Evolutionary conservation across 2,797 vertebrate species (phyloP), one percentile per base, ranked within the genome.

Genomic region (Trachops cirrhosus): DNA sequence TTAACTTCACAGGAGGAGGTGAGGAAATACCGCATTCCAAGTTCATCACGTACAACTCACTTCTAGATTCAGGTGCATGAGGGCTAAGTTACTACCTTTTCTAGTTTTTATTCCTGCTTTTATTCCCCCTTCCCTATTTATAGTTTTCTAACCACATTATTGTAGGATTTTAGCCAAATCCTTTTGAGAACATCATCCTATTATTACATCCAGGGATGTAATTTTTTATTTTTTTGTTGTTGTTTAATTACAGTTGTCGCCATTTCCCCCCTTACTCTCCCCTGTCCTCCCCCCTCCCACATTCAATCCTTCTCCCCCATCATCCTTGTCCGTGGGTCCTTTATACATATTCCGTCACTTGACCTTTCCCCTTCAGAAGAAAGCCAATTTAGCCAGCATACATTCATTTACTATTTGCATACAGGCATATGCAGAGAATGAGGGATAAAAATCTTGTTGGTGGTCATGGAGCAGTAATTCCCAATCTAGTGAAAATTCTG

Each of bases 151-250:
- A 37, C 29, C 39, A 87, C 32, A 54, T 90, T 78, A 26, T 70
- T 70, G 26, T 67, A 83, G 90, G 48, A 68, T 86, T 92, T 93
- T 90, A 87, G 84, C 94, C 92, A 95, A 52, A 37, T 96, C 22
- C 44, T 78, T 96, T 95, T 52, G 52, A 91, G 79, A 94, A 34
- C 37, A 86, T 74, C 32, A 73, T 84, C 32, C 26, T 86, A 9
- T 71, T 96, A 34, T 32, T 83, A 67, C 32, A 89, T 82, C 57
- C 41, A 57, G 15, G 15, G 77, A 67, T 78, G 73, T 26, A 64
- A 62, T 62, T 59, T 59, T 26, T 57, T 57, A 57, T 59, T 62
- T 59, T 59, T 21, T 62, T 29, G 12, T 59, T 59, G 57, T 29
- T 59, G 57, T 59, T 59, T 29, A 59, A 29, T 59, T 59, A 32